phyloP scores from a whole-genome alignment of 2,113 vertebrate genomes.

The Macquaria australasica region DNA sequence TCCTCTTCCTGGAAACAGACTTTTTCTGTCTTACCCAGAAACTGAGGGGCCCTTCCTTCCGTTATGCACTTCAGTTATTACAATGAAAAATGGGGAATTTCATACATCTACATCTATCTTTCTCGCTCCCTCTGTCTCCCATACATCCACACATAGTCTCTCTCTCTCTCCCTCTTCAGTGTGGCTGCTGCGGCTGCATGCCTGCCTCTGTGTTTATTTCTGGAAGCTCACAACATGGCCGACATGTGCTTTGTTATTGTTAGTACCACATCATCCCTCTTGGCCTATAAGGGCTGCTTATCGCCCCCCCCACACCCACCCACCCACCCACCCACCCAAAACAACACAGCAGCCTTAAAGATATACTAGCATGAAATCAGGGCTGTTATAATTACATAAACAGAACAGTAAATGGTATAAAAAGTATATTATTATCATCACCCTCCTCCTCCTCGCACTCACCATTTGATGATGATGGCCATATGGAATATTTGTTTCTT shows the following conservation, averaged over 20 bases:
- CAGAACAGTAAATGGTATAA: background rate
- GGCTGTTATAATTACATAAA: background rate
- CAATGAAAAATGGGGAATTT: constrained; percentile 29
- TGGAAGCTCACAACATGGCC: constrained; percentile 89
- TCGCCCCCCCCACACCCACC: too few relatives aligned
- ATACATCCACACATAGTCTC: background rate
- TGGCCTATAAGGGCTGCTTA: constrained; percentile 56
- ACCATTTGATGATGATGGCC: constrained; percentile 99
- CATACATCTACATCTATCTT: constrained; percentile 3
- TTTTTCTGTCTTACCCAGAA: constrained; percentile 33
- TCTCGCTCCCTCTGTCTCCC: background rate
- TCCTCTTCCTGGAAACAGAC: constrained; percentile 63
- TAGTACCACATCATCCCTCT: constrained; percentile 74
- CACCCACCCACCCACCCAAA: constrained; percentile 20
- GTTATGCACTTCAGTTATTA: background rate
- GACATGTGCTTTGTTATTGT: constrained; percentile 88
- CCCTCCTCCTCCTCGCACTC: constrained; percentile 81
- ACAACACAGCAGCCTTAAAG: constrained; percentile 18
- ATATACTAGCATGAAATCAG: background rate
- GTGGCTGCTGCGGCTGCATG: constrained; percentile 71
- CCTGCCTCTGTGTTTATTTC: constrained; percentile 85
- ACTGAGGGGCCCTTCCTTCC: constrained; percentile 39
- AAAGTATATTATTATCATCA: background rate
- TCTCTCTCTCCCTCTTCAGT: background rate
- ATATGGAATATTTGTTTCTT: constrained; percentile 98